Percentiles rank a stretch among this genome's conserved stretches.
Conservation (phyloP, 2,888 invertebrate genomes). For the Microplitis manilae region DNA sequence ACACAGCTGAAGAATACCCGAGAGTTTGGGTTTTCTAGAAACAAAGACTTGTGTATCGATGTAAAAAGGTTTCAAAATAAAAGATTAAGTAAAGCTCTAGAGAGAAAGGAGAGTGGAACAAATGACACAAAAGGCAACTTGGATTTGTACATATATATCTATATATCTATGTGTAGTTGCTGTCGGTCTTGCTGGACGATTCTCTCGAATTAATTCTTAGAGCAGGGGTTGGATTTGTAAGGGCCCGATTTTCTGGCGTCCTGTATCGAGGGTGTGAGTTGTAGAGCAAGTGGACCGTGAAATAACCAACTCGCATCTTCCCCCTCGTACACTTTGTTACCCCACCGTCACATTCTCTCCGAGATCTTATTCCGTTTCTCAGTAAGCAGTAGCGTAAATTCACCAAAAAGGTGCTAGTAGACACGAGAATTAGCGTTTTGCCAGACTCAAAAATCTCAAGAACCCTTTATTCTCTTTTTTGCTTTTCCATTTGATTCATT, state of each 20-base stretch:
- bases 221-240: constrained; percentile 52
- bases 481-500: background rate
- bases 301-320: constrained; percentile 68
- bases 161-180: constrained; percentile 48
- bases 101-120: constrained; percentile 45
- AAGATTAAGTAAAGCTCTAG: constrained; percentile 49
- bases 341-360: constrained; percentile 53
- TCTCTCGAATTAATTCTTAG: constrained; percentile 72
- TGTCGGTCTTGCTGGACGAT: constrained; percentile 67
- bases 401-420: background rate
- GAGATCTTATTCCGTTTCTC: constrained; percentile 58
- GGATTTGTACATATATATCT: too few relatives aligned
- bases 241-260: constrained; percentile 44
- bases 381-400: constrained; percentile 28
- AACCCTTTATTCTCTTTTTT: background rate
- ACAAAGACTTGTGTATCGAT: constrained; percentile 40
- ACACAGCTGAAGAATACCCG: constrained; percentile 48
- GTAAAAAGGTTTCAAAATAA: constrained; percentile 42
- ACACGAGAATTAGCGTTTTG: background rate
- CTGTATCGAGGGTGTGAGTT: constrained; percentile 64
- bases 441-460: background rate
- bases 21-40: constrained; percentile 18
- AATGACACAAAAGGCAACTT: constrained; percentile 41
- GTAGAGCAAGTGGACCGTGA: constrained; percentile 70
- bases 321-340: constrained; percentile 30